Base-by-base conservation (phyloP, 2,113 vertebrate species). In the Pontoporia blainvillei region DNA sequence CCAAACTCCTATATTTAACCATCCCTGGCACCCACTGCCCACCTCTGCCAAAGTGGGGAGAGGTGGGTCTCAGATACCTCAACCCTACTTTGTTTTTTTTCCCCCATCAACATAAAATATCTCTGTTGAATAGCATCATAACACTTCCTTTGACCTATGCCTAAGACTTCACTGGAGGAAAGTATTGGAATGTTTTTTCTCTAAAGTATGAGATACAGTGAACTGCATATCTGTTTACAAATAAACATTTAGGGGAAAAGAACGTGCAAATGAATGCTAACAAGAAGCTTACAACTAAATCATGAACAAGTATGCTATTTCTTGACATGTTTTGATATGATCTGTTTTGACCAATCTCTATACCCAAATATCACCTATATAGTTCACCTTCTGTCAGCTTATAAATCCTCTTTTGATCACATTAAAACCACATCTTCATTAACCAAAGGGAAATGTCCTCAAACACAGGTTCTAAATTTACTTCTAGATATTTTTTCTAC, bases 151-250 rank as follows among this genome's bases (percentile, higher is more conserved):
- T 86, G 41, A 88, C 29, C n/a, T 88, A 29, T 67, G 71, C 54
- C 46, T 79, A 95, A 62, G 29, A 88, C 41, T 81, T 96, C 76
- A 86, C 34, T 73, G 92, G 57, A 90, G 92, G 18, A 66, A 61
- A 91, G 18, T 71, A 71, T 14, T 44, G 52, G 12, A 59, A 46
- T 34, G 36, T 18, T 57, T 76, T 39, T 62, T 39, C 57, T 79
- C 69, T 73, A 12, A 72, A 29, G 36, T 92, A 15, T 89, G 71
- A 89, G 62, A 75, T n/a, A 95, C 4, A 89, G 49, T 44, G 71
- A 90, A 54, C n/a, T 81, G 79, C 8, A 25, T 34, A 76, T 44
- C 36, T 91, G 5, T 89, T 96, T 82, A 82, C 21, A 79, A 95
- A 62, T 11, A 83, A 64, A 76, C 20, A 64, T 7, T 86, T 7